These are phyloP conservation scores for Ctenochaetus hawaiiensis DNA, from an alignment of 2,797 vertebrate species.

Conservation along the genomic window DNA sequence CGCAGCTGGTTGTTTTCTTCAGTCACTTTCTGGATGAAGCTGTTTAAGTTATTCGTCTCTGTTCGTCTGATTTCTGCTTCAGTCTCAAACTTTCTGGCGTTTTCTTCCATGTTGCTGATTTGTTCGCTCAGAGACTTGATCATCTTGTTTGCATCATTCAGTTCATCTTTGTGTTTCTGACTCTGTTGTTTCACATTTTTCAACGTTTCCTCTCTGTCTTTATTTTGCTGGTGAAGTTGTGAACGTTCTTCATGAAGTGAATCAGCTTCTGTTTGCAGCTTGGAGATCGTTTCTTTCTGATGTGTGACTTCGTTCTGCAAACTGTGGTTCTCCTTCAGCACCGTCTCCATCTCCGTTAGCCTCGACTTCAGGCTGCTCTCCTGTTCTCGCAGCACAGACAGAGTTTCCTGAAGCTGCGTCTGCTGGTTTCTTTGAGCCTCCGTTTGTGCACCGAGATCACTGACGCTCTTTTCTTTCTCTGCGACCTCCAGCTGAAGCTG, in stretches of 20 bases:
- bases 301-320: conserved; percentile 72
- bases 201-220: conserved; percentile 74
- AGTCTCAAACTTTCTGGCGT: conserved; percentile 70
- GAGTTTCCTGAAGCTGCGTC: conserved; percentile 75
- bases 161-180: conserved; percentile 73
- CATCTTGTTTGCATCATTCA: conserved; percentile 68
- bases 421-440: conserved; percentile 72
- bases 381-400: conserved; percentile 81
- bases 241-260: conserved; percentile 71
- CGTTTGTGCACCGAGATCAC: conserved; percentile 65
- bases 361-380: conserved; percentile 74
- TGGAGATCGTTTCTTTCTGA: conserved; percentile 48
- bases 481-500: conserved; percentile 63
- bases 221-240: conserved; percentile 66
- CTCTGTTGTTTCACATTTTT: conserved; percentile 68
- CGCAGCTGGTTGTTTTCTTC: conserved; percentile 70
- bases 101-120: conserved; percentile 69
- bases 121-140: conserved; percentile 69
- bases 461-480: conserved; percentile 74
- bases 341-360: conserved; percentile 72
- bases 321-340: conserved; percentile 61
- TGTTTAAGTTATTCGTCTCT: conserved; percentile 61
- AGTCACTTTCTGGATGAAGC: conserved; percentile 45
- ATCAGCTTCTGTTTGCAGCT: conserved; percentile 75
- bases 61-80: conserved; percentile 61